Evolutionary conservation across 1,140 invertebrate species (phyloP), one percentile per base, ranked within the genome.

Genomic region (Alviniconcha marisindica): DNA sequence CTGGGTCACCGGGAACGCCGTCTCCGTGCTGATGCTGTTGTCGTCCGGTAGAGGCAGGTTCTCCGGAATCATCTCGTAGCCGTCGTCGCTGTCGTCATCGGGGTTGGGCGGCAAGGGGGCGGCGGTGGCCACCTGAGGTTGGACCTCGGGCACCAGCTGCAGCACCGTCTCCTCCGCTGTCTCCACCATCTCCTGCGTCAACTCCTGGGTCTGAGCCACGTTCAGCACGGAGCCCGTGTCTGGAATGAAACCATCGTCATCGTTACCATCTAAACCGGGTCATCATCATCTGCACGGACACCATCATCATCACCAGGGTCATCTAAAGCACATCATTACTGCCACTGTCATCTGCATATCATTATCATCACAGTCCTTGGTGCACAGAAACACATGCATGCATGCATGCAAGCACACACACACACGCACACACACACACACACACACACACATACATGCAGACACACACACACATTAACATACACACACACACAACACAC

Each of bases 11-110:
- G 31, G 4, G 15, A 21, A 38, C 1, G 36, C 38, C 73, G 38
- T 40, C 36, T 38, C 60, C 1, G 78, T 14, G 24, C 78, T 38
- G 38, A 80, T 36, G 56, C 60, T 80, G 56, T 7, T 15, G 21
- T 80, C 78, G n/a, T 80, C 78, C 1, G 78, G 78, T 18, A 80
- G 78, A 12, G 78, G 78, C 15, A 80, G 78, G 56, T 80, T 69
- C n/a, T 42, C 40, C 28, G 78, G 78, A 69, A 42, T 66, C 78
- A 80, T 66, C 2, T 80, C 60, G n/a, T 44, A 69, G n/a, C 38
- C 40, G 28, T 80, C 78, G 60, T 80, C 78, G 60, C 78, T 80
- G 78, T 80, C 78, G 14, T 80, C 78, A 36, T 80, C 78, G 24
- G 42, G 44, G 36, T 24, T 28, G 40, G 33, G 38, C n/a, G n/a